Percentiles rank a stretch among this genome's conserved stretches.
phyloP scores from a whole-genome alignment of 2,888 invertebrate genomes.

The Acanthoscelides obtectus region DNA sequence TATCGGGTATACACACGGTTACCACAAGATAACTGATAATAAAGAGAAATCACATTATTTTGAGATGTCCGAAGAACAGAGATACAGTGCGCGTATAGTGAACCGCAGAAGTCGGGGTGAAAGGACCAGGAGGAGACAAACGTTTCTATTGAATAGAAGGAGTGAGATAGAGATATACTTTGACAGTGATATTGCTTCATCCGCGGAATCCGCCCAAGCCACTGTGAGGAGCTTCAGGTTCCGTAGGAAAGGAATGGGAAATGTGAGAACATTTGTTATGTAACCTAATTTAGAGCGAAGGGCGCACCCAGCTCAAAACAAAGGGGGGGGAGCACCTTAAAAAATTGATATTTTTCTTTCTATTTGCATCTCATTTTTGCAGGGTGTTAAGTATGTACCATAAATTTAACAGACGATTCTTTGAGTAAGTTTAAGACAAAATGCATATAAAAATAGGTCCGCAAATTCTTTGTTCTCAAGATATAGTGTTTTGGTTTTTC shows the following conservation, averaged over 20 bases:
- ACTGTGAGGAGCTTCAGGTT: not conserved
- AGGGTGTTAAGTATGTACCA: too few species aligned
- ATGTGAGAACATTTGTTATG: not conserved
- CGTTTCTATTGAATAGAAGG: slow-evolving; percentile 33
- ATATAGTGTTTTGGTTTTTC: too few species aligned
- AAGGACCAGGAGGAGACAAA: slow-evolving; percentile 39
- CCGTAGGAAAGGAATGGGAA: not conserved
- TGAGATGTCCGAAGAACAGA: not conserved
- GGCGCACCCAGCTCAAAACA: too few species aligned
- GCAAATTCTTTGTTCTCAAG: too few species aligned
- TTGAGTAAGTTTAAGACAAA: too few species aligned
- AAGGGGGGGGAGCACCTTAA: too few species aligned
- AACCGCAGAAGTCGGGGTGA: slow-evolving; percentile 39
- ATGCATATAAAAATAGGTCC: too few species aligned
- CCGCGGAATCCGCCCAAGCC: not conserved
- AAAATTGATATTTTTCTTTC: too few species aligned
- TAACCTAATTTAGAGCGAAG: too few species aligned
- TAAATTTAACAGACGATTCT: too few species aligned
- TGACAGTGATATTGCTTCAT: slow-evolving; percentile 2
- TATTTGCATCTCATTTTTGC: too few species aligned
- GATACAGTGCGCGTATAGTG: slow-evolving; percentile 21
- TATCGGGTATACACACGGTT: not conserved
- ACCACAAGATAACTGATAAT: not conserved
- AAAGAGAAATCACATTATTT: not conserved
- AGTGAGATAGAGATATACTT: slow-evolving; percentile 7